Conservation (phyloP, 2,113 vertebrate genomes). For the Octodon degus region DNA sequence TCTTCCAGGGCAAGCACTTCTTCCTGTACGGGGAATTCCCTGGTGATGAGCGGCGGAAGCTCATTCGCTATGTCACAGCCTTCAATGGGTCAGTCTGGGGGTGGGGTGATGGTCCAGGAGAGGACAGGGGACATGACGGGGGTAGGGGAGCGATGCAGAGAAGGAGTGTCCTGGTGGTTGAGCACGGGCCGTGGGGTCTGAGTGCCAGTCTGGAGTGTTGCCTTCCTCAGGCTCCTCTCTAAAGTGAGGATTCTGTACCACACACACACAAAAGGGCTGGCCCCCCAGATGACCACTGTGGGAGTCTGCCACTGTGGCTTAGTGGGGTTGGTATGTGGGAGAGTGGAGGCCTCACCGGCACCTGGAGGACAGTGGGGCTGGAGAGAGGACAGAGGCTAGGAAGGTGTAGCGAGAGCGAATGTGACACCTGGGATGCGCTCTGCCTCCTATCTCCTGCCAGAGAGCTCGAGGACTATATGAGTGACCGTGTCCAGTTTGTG, state of each 20-base stretch:
- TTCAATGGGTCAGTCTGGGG: conserved; percentile 91
- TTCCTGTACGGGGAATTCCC: conserved; percentile 94
- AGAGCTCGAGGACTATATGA: conserved; percentile 93
- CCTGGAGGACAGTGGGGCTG: neutral
- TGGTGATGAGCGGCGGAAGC: conserved; percentile 88
- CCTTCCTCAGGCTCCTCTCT: neutral
- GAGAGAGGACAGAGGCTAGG: neutral
- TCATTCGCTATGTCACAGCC: conserved; percentile 91
- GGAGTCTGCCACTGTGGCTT: neutral
- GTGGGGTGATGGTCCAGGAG: neutral
- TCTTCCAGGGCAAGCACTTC: conserved; percentile 91
- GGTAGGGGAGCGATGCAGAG: neutral
- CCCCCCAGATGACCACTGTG: neutral
- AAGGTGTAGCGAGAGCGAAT: neutral
- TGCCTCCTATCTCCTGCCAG: conserved; percentile 76
- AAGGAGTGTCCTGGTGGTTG: neutral
- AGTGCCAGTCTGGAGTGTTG: accelerated
- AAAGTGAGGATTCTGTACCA: neutral
- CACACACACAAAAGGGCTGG: neutral
- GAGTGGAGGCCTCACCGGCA: neutral
- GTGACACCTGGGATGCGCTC: neutral
- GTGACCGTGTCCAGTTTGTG: conserved; percentile 93
- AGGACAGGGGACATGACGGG: neutral
- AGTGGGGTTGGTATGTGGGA: neutral
- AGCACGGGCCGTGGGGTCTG: neutral